Evolutionary conservation across 1,140 invertebrate genomes (phyloP), one percentile per base, ranked within the genome.

Genomic region (Temnothorax curvispinosus): DNA sequence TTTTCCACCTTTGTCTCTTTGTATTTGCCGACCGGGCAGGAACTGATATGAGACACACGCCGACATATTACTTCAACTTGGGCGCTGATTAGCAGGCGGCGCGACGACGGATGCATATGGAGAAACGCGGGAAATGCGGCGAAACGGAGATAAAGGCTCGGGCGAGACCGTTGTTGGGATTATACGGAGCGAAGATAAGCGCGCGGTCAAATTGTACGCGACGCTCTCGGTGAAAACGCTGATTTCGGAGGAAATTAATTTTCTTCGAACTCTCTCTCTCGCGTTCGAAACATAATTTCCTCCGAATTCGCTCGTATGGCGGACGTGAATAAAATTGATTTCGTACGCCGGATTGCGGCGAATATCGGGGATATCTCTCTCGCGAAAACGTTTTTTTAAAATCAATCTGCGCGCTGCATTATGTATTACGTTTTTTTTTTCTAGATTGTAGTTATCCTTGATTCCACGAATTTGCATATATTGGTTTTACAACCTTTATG

Each of bases 41-140:
- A 88, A 85, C 52, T 74, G 84, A 88, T 88, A 86, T 52, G 84
- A 86, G 81, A 85, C 50, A 64, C 50, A 54, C 50, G 41, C 15
- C 58, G 80, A 69, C 67, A 84, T 81, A 87, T 87, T 87, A 84
- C 69, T 88, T 65, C 67, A 88, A 88, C 77, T 87, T 84, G 75
- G 52, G 32, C 67, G 41, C 80, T 88, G 76, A 88, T 88, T 88
- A 88, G 54, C 41, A 65, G 50, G 32, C 6, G 44, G 18, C 54
- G 64, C 85, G n/a, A 52, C 21, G 60, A 44, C 27, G 7, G 4
- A 2, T 4, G 41, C 11, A 50, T 69, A 65, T 35, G 32, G 21
- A 52, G 52, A 87, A 38, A 71, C 32, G 15, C 21, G 52, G 41
- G 18, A 84, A 76, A 76, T 50, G 80, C n/a, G 65, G 84, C 44